Evolutionary conservation across 2,113 vertebrate species (phyloP).

Genomic region (Euleptes europaea): DNA sequence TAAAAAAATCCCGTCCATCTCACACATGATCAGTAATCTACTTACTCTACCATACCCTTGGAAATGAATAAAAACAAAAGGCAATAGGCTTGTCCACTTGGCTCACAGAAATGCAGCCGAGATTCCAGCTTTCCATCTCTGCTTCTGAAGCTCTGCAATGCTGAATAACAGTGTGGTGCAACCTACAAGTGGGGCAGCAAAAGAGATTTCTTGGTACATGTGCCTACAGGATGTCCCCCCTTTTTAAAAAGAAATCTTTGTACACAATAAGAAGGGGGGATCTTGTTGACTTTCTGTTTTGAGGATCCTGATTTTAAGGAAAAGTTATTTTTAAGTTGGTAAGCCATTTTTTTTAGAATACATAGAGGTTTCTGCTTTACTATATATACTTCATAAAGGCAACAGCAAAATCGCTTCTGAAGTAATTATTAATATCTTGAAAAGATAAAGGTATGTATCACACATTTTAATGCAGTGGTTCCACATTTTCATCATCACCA

Average conservation of each 20-base stretch:
- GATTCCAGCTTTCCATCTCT: not conserved
- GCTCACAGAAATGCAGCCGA: not conserved
- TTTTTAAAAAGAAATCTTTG: not conserved
- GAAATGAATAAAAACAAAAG: not conserved
- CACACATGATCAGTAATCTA: not conserved
- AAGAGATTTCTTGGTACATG: slow-evolving; percentile 2
- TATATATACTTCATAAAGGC: not conserved
- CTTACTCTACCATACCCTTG: not conserved
- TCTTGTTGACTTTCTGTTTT: not conserved
- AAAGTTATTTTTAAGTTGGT: slow-evolving; percentile 9
- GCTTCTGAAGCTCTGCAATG: slow-evolving; percentile 25
- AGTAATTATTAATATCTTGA: slow-evolving; percentile 11
- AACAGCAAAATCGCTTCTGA: not conserved
- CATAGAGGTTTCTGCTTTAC: not conserved
- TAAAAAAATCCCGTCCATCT: not conserved
- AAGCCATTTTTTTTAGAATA: not conserved
- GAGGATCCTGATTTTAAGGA: not conserved
- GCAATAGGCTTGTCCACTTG: not conserved
- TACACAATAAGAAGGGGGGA: not conserved
- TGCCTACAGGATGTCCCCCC: accelerated
- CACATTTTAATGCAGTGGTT: not conserved
- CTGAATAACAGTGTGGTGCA: not conserved
- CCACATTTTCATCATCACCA: not conserved
- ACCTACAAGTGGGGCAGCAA: not conserved
- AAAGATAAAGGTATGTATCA: not conserved